phyloP scores from a whole-genome alignment of 2,888 invertebrate species.

The Phalera bucephala region DNA sequence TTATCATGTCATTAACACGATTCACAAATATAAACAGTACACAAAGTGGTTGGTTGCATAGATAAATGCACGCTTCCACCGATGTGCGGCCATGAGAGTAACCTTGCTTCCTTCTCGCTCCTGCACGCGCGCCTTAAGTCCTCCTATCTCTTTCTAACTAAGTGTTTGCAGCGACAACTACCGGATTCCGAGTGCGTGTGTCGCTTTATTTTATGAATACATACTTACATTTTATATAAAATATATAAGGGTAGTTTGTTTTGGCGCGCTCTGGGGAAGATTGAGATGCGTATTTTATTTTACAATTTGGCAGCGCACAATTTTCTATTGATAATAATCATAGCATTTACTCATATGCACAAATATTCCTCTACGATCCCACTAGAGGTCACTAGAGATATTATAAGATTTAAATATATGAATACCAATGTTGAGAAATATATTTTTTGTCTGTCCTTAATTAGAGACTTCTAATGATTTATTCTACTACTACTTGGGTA shows the following conservation, averaged over 20 bases:
- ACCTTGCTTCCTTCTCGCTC: conserved; percentile 69
- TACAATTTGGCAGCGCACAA: too few relatives aligned
- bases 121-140: conserved; percentile 21
- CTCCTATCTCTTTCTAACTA: conserved; percentile 49
- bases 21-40: conserved; percentile 18
- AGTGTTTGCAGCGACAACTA: conserved; percentile 51
- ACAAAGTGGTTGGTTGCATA: conserved; percentile 21
- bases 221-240: background rate
- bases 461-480: too few relatives aligned
- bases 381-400: too few relatives aligned
- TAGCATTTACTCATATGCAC: too few relatives aligned
- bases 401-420: background rate
- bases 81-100: conserved; percentile 65
- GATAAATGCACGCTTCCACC: conserved; percentile 39
- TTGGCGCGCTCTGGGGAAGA: background rate
- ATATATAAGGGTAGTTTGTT: background rate
- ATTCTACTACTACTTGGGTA: too few relatives aligned
- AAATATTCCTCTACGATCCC: too few relatives aligned
- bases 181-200: conserved; percentile 69
- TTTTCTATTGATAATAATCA: too few relatives aligned
- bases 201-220: conserved; percentile 14
- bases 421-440: too few relatives aligned
- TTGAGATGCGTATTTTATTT: too few relatives aligned
- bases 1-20: conserved; percentile 28
- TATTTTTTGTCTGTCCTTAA: too few relatives aligned